phyloP scores from a whole-genome alignment of 2,797 vertebrate genomes.

The Steatocranus sp. region DNA sequence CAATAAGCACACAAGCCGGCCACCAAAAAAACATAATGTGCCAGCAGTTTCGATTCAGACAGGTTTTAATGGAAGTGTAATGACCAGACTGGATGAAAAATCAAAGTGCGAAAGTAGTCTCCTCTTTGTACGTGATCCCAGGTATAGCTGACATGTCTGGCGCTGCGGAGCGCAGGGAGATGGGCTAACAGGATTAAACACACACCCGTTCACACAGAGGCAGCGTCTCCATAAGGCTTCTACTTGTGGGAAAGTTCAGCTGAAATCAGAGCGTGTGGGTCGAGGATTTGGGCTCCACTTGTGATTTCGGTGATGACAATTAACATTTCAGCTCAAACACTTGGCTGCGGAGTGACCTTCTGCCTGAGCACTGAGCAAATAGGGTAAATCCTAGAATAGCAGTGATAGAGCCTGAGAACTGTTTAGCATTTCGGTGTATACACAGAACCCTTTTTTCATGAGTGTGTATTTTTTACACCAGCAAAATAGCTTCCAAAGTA shows the following conservation, averaged over 20 bases:
- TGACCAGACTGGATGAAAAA: background rate
- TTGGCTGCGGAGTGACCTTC: background rate
- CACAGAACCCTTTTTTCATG: background rate
- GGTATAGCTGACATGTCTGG: background rate
- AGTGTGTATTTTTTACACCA: background rate
- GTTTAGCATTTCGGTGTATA: background rate
- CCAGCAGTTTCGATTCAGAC: background rate
- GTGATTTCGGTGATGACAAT: background rate
- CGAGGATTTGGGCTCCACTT: background rate
- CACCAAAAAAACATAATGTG: background rate
- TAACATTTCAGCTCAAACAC: constrained; percentile 7
- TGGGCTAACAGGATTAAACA: background rate
- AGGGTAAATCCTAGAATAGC: background rate
- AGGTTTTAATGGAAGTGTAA: background rate
- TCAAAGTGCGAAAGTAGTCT: background rate
- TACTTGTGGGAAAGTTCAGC: constrained; percentile 24
- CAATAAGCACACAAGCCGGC: background rate
- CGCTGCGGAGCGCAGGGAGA: background rate
- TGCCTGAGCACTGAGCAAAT: background rate
- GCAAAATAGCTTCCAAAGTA: background rate
- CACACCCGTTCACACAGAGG: background rate
- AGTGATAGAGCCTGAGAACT: background rate
- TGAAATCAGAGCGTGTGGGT: constrained; percentile 32
- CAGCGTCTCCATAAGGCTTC: background rate
- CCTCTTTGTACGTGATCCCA: background rate